Evolutionary conservation across 35 echinoderm and acorn worm species (phyloP).

Genomic region (Stichopus chloronotus): DNA sequence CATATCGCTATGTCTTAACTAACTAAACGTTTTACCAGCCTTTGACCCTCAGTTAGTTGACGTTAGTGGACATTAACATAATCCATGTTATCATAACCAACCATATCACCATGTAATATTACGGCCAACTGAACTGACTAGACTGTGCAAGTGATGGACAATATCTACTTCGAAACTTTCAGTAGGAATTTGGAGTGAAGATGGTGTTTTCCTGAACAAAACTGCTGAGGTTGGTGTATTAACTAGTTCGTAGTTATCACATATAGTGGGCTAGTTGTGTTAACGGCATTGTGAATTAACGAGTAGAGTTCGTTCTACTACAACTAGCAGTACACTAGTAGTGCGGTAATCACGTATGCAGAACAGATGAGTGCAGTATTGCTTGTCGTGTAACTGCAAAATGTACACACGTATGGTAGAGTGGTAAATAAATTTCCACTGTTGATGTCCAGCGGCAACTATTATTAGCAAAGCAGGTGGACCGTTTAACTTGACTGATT

Average conservation of each 20-base stretch:
- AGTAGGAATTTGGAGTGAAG: background rate
- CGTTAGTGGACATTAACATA: slow-evolving; percentile 71
- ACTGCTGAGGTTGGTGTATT: background rate
- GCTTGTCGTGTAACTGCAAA: too few relatives aligned
- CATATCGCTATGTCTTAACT: background rate
- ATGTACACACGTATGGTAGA: too few relatives aligned
- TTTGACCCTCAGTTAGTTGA: slow-evolving; percentile 45
- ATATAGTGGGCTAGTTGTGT: background rate
- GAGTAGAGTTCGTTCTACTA: background rate
- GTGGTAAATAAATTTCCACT: too few relatives aligned
- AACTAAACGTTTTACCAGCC: slow-evolving; percentile 35
- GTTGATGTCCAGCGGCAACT: too few relatives aligned
- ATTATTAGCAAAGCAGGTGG: too few relatives aligned
- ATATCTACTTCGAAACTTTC: background rate
- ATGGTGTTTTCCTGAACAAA: background rate
- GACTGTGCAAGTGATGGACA: background rate
- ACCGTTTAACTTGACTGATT: too few relatives aligned
- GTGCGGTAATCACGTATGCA: background rate
- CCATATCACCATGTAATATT: slow-evolving; percentile 56
- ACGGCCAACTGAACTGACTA: slow-evolving; percentile 50
- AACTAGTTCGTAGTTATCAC: background rate
- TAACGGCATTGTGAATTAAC: background rate
- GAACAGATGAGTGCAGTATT: too few relatives aligned
- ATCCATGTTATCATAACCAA: slow-evolving; percentile 76
- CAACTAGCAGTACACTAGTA: background rate